Evolutionary conservation across 2,797 vertebrate species (phyloP), one percentile per base, ranked within the genome.

Genomic region (Darevskia nairensis): DNA sequence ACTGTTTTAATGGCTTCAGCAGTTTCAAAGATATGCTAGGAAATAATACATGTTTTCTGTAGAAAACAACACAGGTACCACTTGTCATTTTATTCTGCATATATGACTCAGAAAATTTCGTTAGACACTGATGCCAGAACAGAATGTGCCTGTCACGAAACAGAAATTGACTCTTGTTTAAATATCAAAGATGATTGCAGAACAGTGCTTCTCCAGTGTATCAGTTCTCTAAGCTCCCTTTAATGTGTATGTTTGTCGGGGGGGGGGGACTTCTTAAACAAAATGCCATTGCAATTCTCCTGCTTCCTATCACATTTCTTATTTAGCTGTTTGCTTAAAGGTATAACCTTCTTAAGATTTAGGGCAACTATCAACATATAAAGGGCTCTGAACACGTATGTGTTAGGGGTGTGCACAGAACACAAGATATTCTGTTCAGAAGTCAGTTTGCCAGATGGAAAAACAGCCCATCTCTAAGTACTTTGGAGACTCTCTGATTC

Each of bases 81-180:
- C 90, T 83, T 92, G 93, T 92, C 72, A 0, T 78, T 92, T 86
- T 84, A 64, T 87, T 92, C 88, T 91, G 86, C 69, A 1, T 90
- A 72, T 88, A 74, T 95, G 95, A 94, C 88, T 95, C 93, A 92
- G 86, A 91, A 86, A 93, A 85, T 84, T 92, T 94, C n/a, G 90
- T 35, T 93, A 0, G 0, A 86, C 86, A 91, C 0, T 3, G 94
- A 17, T 0, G 0, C 72, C 89, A 86, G 88, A 92, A 94, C 91
- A 92, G 88, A 9, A 13, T 86, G 90, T 88, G 90, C 82, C 85
- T 92, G 94, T 92, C 91, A 94, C 80, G 90, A 94, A 94, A 84
- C 89, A 95, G 84, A 93, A 92, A 88, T 86, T 64, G 86, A 72
- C 86, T 88, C 74, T 55, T 39, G 71, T 82, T 94, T 91, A 94